Percentiles rank a stretch among this genome's conserved stretches.
phyloP scores from a whole-genome alignment of 2,888 invertebrate genomes.

The Amorpha juglandis region DNA sequence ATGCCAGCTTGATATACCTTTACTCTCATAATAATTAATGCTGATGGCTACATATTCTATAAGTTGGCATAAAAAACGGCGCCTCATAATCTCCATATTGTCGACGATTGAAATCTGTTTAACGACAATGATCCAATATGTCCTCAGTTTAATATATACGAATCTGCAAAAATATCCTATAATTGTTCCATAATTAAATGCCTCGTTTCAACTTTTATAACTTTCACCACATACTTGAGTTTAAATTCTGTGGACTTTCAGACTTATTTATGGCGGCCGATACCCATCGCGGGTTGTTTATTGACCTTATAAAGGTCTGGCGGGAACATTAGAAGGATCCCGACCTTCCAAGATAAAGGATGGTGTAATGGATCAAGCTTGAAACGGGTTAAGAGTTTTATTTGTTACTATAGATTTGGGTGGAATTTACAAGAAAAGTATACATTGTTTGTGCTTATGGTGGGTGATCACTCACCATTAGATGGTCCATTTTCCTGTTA shows the following conservation, averaged over 20 bases:
- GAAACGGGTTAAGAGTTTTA: slow-evolving; percentile 25
- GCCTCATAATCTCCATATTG: too few species aligned
- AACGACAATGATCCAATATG: too few species aligned
- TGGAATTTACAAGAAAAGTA: background rate
- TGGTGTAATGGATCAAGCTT: slow-evolving; percentile 40
- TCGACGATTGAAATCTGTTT: too few species aligned
- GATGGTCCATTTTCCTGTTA: too few species aligned
- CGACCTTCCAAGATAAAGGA: slow-evolving; percentile 29
- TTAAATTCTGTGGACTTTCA: slow-evolving; percentile 7
- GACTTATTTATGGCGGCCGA: slow-evolving; percentile 29
- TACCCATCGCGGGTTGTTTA: slow-evolving; percentile 39
- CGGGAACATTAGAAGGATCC: slow-evolving; percentile 34
- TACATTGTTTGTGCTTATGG: background rate
- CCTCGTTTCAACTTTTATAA: background rate
- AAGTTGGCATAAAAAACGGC: too few species aligned
- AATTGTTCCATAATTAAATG: background rate
- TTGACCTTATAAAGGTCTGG: slow-evolving; percentile 39
- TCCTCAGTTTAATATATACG: background rate
- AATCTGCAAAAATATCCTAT: background rate
- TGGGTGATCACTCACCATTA: too few species aligned
- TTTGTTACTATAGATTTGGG: slow-evolving; percentile 4
- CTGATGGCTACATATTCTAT: too few species aligned
- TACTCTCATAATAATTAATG: too few species aligned
- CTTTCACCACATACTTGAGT: background rate
- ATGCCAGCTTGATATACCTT: too few species aligned